Percentiles rank a stretch among this genome's conserved stretches.
Evolutionary conservation across 2,113 vertebrate genomes (phyloP).

Genomic region (Picathartes gymnocephalus): DNA sequence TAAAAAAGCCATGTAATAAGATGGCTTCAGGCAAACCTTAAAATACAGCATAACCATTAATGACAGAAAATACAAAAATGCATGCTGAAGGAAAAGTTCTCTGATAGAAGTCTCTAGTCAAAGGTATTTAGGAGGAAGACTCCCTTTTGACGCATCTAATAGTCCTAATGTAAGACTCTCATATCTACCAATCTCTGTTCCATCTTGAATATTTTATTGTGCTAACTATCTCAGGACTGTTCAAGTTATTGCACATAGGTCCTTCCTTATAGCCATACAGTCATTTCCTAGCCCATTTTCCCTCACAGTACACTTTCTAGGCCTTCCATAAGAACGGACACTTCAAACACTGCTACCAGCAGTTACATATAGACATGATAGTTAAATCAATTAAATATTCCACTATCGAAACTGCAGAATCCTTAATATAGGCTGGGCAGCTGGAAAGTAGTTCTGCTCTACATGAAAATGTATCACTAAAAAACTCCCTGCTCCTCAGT

Average conservation of each 20-base stretch:
- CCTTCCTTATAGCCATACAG: background rate
- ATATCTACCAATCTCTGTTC: background rate
- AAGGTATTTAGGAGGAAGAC: background rate
- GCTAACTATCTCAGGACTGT: background rate
- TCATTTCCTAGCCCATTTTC: background rate
- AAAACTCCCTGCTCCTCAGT: background rate
- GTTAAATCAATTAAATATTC: background rate
- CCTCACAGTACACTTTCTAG: background rate
- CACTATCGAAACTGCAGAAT: background rate
- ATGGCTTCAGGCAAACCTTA: background rate
- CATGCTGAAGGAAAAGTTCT: background rate
- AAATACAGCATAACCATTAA: background rate
- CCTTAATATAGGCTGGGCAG: background rate
- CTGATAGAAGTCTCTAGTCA: background rate
- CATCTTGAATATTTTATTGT: fast-evolving
- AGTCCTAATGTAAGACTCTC: background rate
- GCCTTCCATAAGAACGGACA: background rate
- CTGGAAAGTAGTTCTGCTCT: background rate
- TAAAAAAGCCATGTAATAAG: background rate
- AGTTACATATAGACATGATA: background rate
- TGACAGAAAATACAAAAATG: background rate
- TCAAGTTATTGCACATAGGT: background rate
- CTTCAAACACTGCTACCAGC: background rate
- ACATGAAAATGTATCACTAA: background rate
- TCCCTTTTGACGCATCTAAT: background rate